A percentile compares a stretch with the other conserved stretches of the same genome.
phyloP scores from a whole-genome alignment of 1,140 invertebrate genomes.

The Galendromus occidentalis region DNA sequence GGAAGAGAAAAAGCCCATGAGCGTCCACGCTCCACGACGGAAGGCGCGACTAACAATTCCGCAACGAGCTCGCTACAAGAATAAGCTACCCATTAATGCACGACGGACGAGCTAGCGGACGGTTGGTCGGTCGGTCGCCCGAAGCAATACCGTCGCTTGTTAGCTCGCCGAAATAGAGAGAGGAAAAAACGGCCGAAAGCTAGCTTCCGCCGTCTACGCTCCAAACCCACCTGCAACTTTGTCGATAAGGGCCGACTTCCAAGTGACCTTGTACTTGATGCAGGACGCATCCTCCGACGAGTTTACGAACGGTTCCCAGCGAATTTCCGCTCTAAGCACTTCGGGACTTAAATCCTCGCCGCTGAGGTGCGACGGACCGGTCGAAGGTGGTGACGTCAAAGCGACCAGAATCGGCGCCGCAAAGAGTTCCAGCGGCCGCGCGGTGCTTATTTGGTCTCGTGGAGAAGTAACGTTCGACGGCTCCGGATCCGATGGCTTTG shows the following conservation, averaged over 20 bases:
- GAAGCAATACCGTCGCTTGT: too few relatives aligned
- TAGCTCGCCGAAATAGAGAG: not conserved
- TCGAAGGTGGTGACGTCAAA: too few relatives aligned
- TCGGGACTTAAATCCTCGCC: not conserved
- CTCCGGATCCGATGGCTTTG: not conserved
- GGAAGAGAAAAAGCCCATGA: too few relatives aligned
- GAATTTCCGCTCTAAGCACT: not conserved
- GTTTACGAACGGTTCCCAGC: not conserved
- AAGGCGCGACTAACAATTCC: too few relatives aligned
- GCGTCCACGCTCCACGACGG: too few relatives aligned
- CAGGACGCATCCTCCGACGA: not conserved
- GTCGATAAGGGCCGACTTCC: not conserved
- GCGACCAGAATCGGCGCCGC: not conserved
- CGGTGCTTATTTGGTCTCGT: not conserved
- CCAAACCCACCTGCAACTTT: not conserved
- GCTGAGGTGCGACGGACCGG: too few relatives aligned
- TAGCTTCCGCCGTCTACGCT: too few relatives aligned
- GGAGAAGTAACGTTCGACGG: not conserved
- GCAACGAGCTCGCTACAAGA: too few relatives aligned
- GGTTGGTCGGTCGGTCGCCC: too few relatives aligned
- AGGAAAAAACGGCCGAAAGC: too few relatives aligned
- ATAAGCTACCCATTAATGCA: too few relatives aligned
- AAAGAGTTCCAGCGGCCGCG: not conserved
- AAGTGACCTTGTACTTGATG: conserved; percentile 5
- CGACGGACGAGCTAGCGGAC: too few relatives aligned